phyloP scores from a whole-genome alignment of 2,888 invertebrate genomes.

The Keiferia lycopersicella region DNA sequence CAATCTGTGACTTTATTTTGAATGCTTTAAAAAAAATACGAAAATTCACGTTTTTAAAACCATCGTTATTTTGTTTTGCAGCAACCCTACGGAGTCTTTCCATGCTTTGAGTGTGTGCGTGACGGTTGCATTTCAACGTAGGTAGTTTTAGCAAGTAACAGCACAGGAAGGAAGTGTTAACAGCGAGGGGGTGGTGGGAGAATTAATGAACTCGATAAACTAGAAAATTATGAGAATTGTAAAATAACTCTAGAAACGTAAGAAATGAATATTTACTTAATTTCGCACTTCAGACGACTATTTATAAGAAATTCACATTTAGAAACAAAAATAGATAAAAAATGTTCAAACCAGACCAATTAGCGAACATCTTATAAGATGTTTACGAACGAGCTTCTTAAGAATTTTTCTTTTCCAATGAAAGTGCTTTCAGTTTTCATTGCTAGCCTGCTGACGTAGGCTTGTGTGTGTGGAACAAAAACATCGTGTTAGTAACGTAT shows the following conservation, averaged over 20 bases:
- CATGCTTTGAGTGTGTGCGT: slow-evolving; percentile 6
- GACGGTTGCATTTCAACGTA: not conserved
- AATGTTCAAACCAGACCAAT: too few relatives aligned
- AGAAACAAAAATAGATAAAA: too few relatives aligned
- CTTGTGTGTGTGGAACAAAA: not conserved
- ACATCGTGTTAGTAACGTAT: not conserved
- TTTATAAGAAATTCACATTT: too few relatives aligned
- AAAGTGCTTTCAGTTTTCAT: slow-evolving; percentile 5
- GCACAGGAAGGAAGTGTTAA: slow-evolving; percentile 13
- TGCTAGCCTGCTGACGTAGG: not conserved
- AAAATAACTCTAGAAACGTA: too few relatives aligned
- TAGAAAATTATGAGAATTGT: not conserved
- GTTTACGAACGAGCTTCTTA: not conserved
- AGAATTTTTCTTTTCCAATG: not conserved
- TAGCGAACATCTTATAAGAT: not conserved
- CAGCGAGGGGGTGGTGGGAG: not conserved
- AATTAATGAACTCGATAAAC: not conserved
- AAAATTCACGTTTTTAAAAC: too few relatives aligned
- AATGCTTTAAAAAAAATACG: too few relatives aligned
- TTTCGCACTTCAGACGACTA: too few relatives aligned
- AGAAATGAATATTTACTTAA: too few relatives aligned
- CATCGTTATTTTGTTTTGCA: not conserved
- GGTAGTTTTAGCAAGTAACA: not conserved
- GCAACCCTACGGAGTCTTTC: not conserved
- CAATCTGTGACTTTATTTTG: too few relatives aligned